These are phyloP conservation scores for Lagorchestes hirsutus DNA, from an alignment of 2,797 vertebrate species.

Conservation along the genomic window DNA sequence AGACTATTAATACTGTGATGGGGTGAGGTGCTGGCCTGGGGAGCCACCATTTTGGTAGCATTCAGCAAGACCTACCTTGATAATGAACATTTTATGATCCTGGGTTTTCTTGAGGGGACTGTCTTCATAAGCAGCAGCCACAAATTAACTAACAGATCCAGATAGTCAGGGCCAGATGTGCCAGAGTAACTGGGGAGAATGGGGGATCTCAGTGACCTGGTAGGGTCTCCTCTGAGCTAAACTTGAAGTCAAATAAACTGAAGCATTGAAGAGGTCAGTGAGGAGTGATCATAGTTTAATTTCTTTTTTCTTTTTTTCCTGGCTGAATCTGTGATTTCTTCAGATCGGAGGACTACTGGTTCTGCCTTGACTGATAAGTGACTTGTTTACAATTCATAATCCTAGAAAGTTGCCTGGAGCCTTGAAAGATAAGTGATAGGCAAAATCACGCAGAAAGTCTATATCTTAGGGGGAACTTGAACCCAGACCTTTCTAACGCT, in stretches of 20 bases:
- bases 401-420: not conserved
- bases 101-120: not conserved
- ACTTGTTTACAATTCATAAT: not conserved
- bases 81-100: not conserved
- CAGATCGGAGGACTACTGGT: not conserved
- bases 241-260: not conserved
- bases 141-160: not conserved
- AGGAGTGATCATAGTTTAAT: not conserved
- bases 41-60: fast-evolving
- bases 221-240: not conserved
- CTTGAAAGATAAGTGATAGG: not conserved
- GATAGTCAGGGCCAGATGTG: not conserved
- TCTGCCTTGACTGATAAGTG: not conserved
- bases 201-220: not conserved
- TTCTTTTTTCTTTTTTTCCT: not conserved
- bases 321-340: not conserved
- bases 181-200: not conserved
- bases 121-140: not conserved
- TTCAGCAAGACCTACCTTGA: not conserved
- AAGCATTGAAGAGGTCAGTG: not conserved
- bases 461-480: not conserved
- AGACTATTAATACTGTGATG: not conserved
- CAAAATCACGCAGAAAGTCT: not conserved
- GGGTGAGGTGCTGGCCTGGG: not conserved
- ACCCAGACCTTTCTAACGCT: not conserved